Conservation (phyloP, 1,140 invertebrate species). For the Leptopilina clavipes region DNA sequence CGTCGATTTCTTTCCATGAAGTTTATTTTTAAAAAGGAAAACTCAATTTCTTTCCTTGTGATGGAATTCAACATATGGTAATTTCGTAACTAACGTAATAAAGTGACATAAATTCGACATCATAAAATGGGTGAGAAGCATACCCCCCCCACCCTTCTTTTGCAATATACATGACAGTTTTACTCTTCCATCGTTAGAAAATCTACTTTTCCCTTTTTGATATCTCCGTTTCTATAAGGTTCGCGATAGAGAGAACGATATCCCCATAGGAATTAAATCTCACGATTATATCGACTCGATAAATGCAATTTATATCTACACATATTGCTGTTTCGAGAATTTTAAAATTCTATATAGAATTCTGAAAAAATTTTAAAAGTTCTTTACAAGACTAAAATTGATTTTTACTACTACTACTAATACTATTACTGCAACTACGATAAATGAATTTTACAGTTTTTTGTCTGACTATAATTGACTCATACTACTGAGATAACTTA, state of each 20-base stretch:
- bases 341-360: no score
- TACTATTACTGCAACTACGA: no score
- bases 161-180: slow-evolving; percentile 23
- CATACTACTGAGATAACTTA: no score
- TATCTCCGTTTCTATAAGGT: slow-evolving; percentile 13
- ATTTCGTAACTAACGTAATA: slow-evolving; percentile 28
- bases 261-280: neutral
- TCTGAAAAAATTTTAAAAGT: no score
- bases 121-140: slow-evolving; percentile 3
- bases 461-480: no score
- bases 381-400: no score
- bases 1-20: neutral
- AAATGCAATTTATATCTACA: slow-evolving; percentile 18
- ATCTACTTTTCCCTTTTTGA: slow-evolving; percentile 13
- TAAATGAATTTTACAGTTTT: no score
- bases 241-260: neutral
- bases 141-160: neutral
- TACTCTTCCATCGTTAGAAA: neutral
- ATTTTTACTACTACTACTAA: no score
- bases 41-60: neutral
- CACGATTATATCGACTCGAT: neutral
- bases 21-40: neutral
- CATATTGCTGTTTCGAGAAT: no score
- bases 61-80: slow-evolving; percentile 18
- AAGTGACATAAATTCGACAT: slow-evolving; percentile 23